phyloP scores from a whole-genome alignment of 2,797 vertebrate species.

The Cirrhinus molitorella region DNA sequence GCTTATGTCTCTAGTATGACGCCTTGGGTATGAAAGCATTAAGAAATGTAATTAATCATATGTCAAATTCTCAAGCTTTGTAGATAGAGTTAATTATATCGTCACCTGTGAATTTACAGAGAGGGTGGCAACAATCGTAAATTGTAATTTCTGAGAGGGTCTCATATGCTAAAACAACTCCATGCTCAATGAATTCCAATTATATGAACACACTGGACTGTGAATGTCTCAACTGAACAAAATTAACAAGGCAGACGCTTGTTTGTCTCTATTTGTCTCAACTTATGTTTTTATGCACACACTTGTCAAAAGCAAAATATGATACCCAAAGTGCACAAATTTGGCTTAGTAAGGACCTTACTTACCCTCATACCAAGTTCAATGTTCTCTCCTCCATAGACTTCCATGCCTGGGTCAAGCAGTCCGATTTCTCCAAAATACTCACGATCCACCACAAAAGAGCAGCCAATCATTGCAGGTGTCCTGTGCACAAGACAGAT shows the following conservation, averaged over 20 bases:
- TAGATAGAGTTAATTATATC: constrained; percentile 66
- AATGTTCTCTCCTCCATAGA: constrained; percentile 97
- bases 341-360: background rate
- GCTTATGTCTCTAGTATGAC: constrained; percentile 66
- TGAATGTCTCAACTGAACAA: background rate
- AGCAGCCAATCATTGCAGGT: constrained; percentile 98
- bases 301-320: background rate
- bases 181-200: constrained; percentile 4
- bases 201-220: constrained; percentile 17
- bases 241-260: background rate
- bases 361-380: constrained; percentile 97
- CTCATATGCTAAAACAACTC: background rate
- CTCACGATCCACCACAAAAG: constrained; percentile 94
- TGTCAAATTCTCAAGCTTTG: constrained; percentile 65
- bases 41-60: constrained; percentile 69
- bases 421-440: constrained; percentile 97
- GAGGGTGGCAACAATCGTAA: constrained; percentile 60
- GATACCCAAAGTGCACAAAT: background rate
- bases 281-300: background rate
- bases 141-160: constrained; percentile 65
- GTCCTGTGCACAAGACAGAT: constrained; percentile 79
- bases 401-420: constrained; percentile 97
- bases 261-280: background rate
- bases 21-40: constrained; percentile 60
- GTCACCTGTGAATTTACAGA: constrained; percentile 57